Conservation (phyloP, 2,113 vertebrate species). For the Phrynosoma blainvillii region DNA sequence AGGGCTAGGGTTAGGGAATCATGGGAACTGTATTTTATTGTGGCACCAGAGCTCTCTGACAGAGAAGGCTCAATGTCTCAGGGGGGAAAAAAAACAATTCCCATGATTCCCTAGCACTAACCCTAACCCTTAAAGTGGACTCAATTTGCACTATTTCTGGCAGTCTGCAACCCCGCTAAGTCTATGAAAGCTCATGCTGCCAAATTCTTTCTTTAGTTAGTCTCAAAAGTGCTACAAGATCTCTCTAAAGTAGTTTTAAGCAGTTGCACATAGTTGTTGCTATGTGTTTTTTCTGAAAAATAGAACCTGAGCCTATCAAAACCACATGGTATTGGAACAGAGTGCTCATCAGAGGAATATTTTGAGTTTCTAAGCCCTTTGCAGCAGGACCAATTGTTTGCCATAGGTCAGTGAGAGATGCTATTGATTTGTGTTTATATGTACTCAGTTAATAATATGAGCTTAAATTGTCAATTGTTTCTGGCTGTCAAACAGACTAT, state of each 20-base stretch:
- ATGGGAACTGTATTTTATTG: too few relatives aligned
- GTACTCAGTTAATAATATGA: not conserved
- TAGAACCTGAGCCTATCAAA: not conserved
- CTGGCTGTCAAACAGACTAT: not conserved
- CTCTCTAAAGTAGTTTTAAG: not conserved
- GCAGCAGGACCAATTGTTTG: not conserved
- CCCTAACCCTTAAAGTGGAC: too few relatives aligned
- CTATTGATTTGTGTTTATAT: not conserved
- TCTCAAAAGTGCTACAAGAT: too few relatives aligned
- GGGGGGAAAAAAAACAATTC: too few relatives aligned
- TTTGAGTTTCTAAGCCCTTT: not conserved
- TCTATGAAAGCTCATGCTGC: too few relatives aligned
- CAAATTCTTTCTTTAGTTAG: too few relatives aligned
- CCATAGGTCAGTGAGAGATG: not conserved
- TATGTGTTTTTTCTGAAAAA: not conserved
- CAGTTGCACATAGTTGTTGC: not conserved
- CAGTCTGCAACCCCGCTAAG: too few relatives aligned
- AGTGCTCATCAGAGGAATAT: not conserved
- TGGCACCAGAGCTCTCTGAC: too few relatives aligned
- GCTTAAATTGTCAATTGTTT: not conserved
- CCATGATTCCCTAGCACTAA: too few relatives aligned
- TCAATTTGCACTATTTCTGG: too few relatives aligned
- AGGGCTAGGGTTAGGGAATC: too few relatives aligned
- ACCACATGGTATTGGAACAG: not conserved
- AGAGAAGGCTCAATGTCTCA: too few relatives aligned